Conservation (phyloP, 1,140 invertebrate species). For the Tetragnatha versicolor region DNA sequence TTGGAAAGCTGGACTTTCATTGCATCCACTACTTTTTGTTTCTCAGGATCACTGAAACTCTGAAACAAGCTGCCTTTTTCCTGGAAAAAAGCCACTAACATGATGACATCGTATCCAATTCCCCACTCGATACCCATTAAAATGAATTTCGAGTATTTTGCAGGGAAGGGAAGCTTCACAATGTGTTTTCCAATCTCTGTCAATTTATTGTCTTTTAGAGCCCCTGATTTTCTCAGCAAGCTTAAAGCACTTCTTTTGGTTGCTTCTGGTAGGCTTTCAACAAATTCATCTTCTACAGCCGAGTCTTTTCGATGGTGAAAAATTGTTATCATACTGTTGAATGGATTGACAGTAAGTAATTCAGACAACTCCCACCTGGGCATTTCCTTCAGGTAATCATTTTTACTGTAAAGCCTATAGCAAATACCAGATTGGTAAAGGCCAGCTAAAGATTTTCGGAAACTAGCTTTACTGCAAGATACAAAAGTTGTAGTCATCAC, state of each 20-base stretch:
- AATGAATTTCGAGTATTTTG: conserved; percentile 46
- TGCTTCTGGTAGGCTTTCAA: conserved; percentile 3
- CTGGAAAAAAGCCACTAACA: conserved; percentile 44
- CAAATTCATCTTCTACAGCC: conserved; percentile 3
- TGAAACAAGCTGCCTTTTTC: conserved; percentile 14
- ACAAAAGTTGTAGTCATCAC: conserved; percentile 17
- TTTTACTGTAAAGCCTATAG: conserved; percentile 44
- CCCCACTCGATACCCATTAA: conserved; percentile 32
- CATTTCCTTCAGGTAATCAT: conserved; percentile 34
- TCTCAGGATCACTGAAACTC: neutral
- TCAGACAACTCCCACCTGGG: conserved; percentile 20
- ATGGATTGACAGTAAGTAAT: conserved; percentile 34
- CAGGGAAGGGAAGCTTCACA: conserved; percentile 28
- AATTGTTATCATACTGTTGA: conserved; percentile 43
- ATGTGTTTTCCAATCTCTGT: conserved; percentile 30
- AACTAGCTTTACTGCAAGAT: conserved; percentile 6
- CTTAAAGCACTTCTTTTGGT: conserved; percentile 13
- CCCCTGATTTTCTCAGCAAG: conserved; percentile 22
- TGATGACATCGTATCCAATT: conserved; percentile 23
- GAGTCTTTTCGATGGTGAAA: conserved; percentile 13
- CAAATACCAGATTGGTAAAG: conserved; percentile 15
- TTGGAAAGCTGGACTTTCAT: conserved; percentile 8
- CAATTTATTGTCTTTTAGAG: conserved; percentile 25
- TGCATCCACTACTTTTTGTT: conserved; percentile 33
- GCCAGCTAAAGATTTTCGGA: conserved; percentile 25